phyloP scores from a whole-genome alignment of 2,797 vertebrate species.

The Chrysocyon brachyurus region DNA sequence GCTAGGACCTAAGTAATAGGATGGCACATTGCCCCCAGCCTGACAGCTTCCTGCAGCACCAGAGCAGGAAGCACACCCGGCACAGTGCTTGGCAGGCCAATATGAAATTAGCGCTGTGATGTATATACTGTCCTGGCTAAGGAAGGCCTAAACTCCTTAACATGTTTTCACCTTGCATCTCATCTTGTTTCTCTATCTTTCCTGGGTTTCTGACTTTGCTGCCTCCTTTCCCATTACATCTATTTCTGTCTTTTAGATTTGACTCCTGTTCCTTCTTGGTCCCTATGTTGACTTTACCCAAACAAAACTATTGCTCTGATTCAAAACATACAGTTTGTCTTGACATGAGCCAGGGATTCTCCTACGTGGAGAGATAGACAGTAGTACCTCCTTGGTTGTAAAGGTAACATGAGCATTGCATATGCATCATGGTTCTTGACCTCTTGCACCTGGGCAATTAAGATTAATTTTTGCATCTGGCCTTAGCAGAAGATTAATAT shows the following conservation, averaged over 20 bases:
- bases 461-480: background rate
- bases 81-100: background rate
- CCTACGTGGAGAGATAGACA: background rate
- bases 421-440: background rate
- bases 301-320: background rate
- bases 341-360: background rate
- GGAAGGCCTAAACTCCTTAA: background rate
- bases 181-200: background rate
- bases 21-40: background rate
- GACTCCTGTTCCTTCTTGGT: background rate
- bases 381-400: background rate
- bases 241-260: background rate
- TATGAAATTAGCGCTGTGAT: background rate
- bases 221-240: background rate
- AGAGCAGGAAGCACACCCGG: background rate
- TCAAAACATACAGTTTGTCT: background rate
- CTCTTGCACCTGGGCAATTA: background rate
- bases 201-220: background rate
- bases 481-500: background rate
- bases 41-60: background rate
- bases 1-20: background rate
- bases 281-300: background rate
- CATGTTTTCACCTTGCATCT: background rate
- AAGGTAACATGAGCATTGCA: background rate
- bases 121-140: background rate